Evolutionary conservation across 2,888 invertebrate genomes (phyloP).

Genomic region (Cosmopolites sordidus): DNA sequence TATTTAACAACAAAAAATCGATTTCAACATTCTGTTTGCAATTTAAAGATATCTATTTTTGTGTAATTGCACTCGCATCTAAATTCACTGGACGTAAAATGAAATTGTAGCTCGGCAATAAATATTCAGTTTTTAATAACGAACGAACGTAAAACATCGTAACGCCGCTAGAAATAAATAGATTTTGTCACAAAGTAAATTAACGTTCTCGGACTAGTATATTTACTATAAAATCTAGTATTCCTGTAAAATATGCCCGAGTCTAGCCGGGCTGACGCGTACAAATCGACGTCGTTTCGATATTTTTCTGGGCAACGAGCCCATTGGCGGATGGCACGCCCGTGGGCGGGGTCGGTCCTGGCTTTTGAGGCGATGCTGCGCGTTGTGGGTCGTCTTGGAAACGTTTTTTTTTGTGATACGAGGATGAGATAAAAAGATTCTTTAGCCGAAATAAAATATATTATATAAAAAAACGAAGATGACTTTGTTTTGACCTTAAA

Average conservation of each 20-base stretch:
- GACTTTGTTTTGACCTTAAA: no score
- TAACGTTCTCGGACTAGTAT: background rate
- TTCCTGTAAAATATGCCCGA: background rate
- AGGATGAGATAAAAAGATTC: no score
- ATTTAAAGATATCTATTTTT: no score
- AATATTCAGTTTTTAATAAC: background rate
- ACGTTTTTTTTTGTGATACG: no score
- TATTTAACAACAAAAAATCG: no score
- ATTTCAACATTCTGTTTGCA: no score
- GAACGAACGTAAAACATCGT: background rate
- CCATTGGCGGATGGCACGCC: background rate
- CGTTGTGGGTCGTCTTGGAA: background rate
- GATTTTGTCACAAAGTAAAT: background rate
- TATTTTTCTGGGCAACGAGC: background rate
- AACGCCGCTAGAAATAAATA: conserved; percentile 1
- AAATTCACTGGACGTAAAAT: no score
- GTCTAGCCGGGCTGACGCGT: background rate
- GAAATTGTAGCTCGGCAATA: no score
- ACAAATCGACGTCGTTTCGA: background rate
- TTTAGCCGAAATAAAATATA: no score
- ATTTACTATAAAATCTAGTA: background rate
- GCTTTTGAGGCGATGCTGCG: background rate
- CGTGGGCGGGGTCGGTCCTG: background rate
- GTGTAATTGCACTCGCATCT: no score
- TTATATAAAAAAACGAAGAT: no score